phyloP scores from a whole-genome alignment of 2,113 vertebrate species.

The Vidua chalybeata region DNA sequence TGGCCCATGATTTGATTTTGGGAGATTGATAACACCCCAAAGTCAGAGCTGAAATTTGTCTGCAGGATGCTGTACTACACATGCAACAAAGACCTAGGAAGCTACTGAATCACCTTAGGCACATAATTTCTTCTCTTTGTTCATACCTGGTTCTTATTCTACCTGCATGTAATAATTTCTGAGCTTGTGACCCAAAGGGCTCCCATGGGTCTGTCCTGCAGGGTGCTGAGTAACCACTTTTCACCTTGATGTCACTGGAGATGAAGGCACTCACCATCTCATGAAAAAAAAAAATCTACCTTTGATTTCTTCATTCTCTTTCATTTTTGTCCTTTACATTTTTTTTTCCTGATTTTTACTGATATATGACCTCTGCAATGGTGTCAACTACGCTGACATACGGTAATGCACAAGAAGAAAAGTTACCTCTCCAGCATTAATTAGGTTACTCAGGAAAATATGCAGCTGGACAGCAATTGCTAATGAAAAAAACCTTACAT shows the following conservation, averaged over 20 bases:
- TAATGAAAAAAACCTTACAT: constrained; percentile 9
- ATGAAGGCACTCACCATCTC: not conserved
- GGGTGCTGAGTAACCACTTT: not conserved
- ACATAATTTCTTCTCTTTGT: not conserved
- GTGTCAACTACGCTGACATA: not conserved
- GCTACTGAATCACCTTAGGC: not conserved
- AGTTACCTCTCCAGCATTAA: constrained; percentile 26
- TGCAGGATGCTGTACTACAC: not conserved
- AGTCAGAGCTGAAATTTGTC: not conserved
- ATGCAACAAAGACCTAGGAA: not conserved
- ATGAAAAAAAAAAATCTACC: constrained; percentile 6
- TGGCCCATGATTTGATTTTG: not conserved
- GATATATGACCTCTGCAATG: not conserved
- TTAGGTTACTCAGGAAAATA: constrained; percentile 47
- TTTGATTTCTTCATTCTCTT: not conserved
- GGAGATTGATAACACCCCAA: not conserved
- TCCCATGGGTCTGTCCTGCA: not conserved
- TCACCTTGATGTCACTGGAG: not conserved
- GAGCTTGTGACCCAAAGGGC: not conserved
- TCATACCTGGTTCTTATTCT: not conserved
- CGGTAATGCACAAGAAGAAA: not conserved
- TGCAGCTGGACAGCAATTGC: constrained; percentile 31
- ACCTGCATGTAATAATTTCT: not conserved
- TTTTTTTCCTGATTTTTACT: not conserved
- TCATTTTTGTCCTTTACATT: not conserved